Evolutionary conservation across 2,888 invertebrate genomes (phyloP).

Genomic region (Limnephilus auricula): DNA sequence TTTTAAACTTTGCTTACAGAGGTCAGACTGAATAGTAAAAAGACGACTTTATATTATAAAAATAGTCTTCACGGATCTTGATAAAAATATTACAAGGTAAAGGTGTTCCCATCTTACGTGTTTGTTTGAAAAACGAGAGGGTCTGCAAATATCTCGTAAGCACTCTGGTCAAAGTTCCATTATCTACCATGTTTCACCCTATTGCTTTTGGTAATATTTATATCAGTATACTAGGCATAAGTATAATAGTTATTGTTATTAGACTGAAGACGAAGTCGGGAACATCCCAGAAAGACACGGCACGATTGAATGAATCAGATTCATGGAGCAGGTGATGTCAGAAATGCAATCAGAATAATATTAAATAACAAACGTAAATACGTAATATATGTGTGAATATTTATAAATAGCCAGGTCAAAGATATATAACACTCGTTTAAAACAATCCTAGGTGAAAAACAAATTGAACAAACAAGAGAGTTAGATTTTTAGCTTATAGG

Average conservation of each 20-base stretch:
- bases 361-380: not conserved
- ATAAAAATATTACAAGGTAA: not conserved
- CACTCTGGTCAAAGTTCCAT: not conserved
- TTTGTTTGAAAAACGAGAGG: not conserved
- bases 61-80: not conserved
- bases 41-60: not conserved
- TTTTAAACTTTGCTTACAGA: not conserved
- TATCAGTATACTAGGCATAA: too few species aligned
- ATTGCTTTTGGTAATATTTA: not conserved
- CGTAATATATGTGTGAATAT: not conserved
- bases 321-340: not conserved
- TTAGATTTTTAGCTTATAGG: too few species aligned
- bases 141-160: not conserved
- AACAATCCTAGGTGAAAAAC: not conserved
- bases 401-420: not conserved
- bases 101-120: not conserved
- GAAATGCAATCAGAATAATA: not conserved
- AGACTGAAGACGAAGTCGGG: too few species aligned
- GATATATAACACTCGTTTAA: not conserved
- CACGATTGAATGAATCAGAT: not conserved
- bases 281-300: too few species aligned
- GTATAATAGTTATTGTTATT: too few species aligned
- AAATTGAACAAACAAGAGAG: not conserved
- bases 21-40: not conserved
- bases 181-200: not conserved